Evolutionary conservation across 2,888 invertebrate genomes (phyloP), one percentile per base, ranked within the genome.

Genomic region (Drosophila histrio): DNA sequence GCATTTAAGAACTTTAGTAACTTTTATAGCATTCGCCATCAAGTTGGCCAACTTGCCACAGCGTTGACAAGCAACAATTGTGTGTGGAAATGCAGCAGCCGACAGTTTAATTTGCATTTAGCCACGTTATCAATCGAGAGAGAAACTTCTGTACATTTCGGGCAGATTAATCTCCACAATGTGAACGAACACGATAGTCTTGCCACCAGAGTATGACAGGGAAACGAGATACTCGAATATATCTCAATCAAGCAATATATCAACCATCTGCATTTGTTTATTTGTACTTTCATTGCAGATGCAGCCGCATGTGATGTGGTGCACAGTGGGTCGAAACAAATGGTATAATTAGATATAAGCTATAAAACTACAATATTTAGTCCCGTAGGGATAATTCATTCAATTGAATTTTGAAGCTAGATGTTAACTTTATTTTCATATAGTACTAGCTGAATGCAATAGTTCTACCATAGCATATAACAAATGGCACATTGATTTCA

Each of bases 11-110:
- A 52, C 66, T 86, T 71, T 50, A 28, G 36, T 28, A 77, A 74
- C 54, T 76, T 72, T 62, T 79, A 78, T 67, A 62, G 63, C 60
- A 61, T 47, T 79, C 66, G 47, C 28, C 53, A 34, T 38, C 21
- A 34, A 67, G 63, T 77, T 76, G 54, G 53, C 39, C 57, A 72
- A 72, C 65, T 74, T 70, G 11, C 19, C 8, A 9, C 38, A 39
- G 26, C n/a, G 13, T 28, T 73, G 71, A 80, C 75, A 80, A 57
- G 66, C 69, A 76, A 69, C 72, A 71, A 78, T 70, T 77, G 66
- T 57, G 60, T 59, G 52, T 49, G 63, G 36, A 75, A 64, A 50
- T 72, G 63, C 74, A 66, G 47, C 53, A 67, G 46, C 22, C 53
- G 63, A 67, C 78, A 72, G 68, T 69, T 77, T 70, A 59, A 77